These are phyloP conservation scores for Artemia franciscana DNA, from an alignment of 1,140 invertebrate species.

Conservation along the genomic window DNA sequence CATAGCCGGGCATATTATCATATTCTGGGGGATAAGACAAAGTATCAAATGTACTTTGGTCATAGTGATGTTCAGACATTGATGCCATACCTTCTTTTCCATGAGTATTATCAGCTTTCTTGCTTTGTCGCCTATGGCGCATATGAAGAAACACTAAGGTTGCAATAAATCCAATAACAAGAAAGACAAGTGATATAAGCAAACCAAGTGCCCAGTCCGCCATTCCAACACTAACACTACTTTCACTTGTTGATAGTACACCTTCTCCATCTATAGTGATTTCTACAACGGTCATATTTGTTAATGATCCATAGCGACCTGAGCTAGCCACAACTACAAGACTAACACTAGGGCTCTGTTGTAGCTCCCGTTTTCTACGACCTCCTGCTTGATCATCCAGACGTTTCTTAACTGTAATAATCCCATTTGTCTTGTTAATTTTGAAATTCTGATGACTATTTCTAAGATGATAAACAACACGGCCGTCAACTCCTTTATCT, in stretches of 20 bases:
- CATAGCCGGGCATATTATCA: slow-evolving; percentile 67
- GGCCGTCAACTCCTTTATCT: slow-evolving; percentile 72
- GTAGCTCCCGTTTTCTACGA: slow-evolving; percentile 23
- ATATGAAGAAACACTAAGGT: slow-evolving; percentile 60
- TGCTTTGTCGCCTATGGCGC: slow-evolving; percentile 51
- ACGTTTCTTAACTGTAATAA: slow-evolving; percentile 54
- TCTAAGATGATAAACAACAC: slow-evolving; percentile 64
- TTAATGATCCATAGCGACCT: slow-evolving; percentile 56
- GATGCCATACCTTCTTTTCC: slow-evolving; percentile 18
- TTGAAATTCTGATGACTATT: slow-evolving; percentile 65
- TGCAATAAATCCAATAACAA: slow-evolving; percentile 52
- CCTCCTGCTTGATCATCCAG: slow-evolving; percentile 23
- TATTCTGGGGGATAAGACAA: slow-evolving; percentile 70
- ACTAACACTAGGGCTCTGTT: slow-evolving; percentile 29
- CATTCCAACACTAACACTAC: slow-evolving; percentile 34
- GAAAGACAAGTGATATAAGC: slow-evolving; percentile 48
- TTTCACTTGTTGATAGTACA: slow-evolving; percentile 22
- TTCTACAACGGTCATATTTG: slow-evolving; percentile 61
- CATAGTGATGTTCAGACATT: slow-evolving; percentile 6
- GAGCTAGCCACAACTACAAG: slow-evolving; percentile 64
- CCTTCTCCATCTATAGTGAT: slow-evolving; percentile 42
- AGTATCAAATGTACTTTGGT: slow-evolving; percentile 14
- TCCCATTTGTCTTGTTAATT: slow-evolving; percentile 70
- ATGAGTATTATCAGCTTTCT: slow-evolving; percentile 32
- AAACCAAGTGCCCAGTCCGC: slow-evolving; percentile 69